A percentile compares a stretch with the other conserved stretches of the same genome.
Conservation (phyloP, 2,888 invertebrate species). For the Minunthozetes semirufus region DNA sequence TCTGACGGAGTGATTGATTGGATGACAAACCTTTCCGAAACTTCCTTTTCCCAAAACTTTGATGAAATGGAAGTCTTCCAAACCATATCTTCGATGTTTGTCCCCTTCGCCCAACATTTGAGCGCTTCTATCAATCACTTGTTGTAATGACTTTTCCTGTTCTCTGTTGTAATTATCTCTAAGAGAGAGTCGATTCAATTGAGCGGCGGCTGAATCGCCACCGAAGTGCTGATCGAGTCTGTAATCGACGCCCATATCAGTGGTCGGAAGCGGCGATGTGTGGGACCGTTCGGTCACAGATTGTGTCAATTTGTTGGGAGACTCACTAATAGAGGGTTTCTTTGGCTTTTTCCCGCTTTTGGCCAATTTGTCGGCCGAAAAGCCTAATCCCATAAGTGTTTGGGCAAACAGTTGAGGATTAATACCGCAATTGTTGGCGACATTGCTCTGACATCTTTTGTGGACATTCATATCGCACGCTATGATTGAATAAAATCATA, state of each 20-base stretch:
- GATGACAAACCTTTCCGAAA: constrained; percentile 66
- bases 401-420: constrained; percentile 94
- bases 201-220: constrained; percentile 1
- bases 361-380: constrained; percentile 76
- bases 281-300: constrained; percentile 44
- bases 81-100: constrained; percentile 53
- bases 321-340: constrained; percentile 48
- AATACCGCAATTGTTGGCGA: constrained; percentile 98
- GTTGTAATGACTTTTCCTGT: not conserved
- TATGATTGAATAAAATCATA: constrained; percentile 46
- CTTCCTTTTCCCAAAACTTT: constrained; percentile 98
- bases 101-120: constrained; percentile 6
- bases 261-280: constrained; percentile 46
- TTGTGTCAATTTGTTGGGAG: constrained; percentile 44
- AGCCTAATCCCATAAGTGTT: constrained; percentile 81
- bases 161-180: not conserved
- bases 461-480: constrained; percentile 96
- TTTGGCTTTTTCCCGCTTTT: constrained; percentile 16
- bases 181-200: constrained; percentile 2
- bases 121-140: not conserved
- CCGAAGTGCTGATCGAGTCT: not conserved
- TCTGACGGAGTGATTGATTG: not conserved
- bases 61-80: constrained; percentile 90
- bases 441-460: constrained; percentile 97
- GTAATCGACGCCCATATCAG: not conserved